Base-by-base conservation (phyloP, 2,797 vertebrate genomes). In the Falco columbarius region DNA sequence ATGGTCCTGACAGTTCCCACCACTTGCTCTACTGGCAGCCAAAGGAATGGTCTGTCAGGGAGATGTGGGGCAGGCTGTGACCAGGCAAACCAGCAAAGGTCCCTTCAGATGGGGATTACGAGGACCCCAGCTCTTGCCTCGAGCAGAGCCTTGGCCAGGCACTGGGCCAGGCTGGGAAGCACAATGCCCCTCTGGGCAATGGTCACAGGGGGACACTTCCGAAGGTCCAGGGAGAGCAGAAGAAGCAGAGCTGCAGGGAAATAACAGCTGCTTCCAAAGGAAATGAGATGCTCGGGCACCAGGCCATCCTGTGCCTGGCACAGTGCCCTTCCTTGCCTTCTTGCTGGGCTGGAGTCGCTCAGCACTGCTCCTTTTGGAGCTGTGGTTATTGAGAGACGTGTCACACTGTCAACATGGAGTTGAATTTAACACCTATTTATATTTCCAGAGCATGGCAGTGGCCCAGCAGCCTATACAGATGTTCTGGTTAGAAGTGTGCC, bases 311-410 rank as follows among this genome's bases (percentile, higher is more conserved):
- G 58, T 23, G 23, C 61, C 85, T 96, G 96, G 96, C 96, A 11
- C 15, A 0, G 0, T 38, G 96, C 96, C 96, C 49, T 59, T n/a
- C 81, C 72, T 65, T 93, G 89, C 96, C 94, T 94, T 58, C 77
- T 88, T 2, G 13, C 71, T 1, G 55, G 83, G 81, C 82, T 93
- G 86, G 63, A 92, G 90, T 19, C 6, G 47, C 93, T 81, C 59
- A 52, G 81, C 1, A 1, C 95, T 89, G 77, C 93, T 96, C 92
- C 86, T 93, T 82, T 91, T 95, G 93, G 90, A 94, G 83, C 94
- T 89, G 80, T 94, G 77, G 89, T 97, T 97, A 79, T 90, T 86
- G 95, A 81, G 95, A 94, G 93, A 92, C 86, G 92, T 96, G 96
- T 95, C 83, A 91, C 75, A 4, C n/a, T 94, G 92, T 97, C 93